These are phyloP conservation scores for Pseudomugil tenellus DNA, from an alignment of 2,797 vertebrate genomes.

Conservation along the genomic window DNA sequence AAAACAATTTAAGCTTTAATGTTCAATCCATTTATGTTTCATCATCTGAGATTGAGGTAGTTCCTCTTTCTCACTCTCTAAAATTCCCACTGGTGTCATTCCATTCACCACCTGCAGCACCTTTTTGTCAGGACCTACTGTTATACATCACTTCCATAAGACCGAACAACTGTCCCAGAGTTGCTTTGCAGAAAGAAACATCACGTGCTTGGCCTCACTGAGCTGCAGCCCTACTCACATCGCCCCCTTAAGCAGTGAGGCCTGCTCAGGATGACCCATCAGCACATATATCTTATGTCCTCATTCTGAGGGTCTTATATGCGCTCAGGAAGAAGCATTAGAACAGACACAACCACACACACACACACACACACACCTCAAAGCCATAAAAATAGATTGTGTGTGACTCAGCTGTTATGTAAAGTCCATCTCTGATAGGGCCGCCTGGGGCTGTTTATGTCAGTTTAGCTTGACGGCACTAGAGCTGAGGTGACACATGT, in stretches of 20 bases:
- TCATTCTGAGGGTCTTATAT: conserved; percentile 54
- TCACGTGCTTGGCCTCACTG: background rate
- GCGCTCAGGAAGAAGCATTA: conserved; percentile 51
- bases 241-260: conserved; percentile 5
- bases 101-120: background rate
- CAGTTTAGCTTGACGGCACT: conserved; percentile 77
- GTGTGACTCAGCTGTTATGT: conserved; percentile 82
- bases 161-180: background rate
- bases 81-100: background rate
- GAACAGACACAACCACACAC: conserved; percentile 40
- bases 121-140: background rate
- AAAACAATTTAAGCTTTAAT: background rate
- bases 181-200: background rate
- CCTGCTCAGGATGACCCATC: conserved; percentile 35
- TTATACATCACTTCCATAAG: conserved; percentile 2
- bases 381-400: conserved; percentile 81
- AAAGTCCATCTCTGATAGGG: conserved; percentile 82
- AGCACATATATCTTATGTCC: conserved; percentile 48
- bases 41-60: background rate
- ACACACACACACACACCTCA: conserved; percentile 72
- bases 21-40: background rate
- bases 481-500: conserved; percentile 79
- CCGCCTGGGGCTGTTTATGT: conserved; percentile 77
- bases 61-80: background rate
- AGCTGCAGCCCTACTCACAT: conserved; percentile 5